phyloP scores from a whole-genome alignment of 2,113 vertebrate species.

The Catagonus wagneri region DNA sequence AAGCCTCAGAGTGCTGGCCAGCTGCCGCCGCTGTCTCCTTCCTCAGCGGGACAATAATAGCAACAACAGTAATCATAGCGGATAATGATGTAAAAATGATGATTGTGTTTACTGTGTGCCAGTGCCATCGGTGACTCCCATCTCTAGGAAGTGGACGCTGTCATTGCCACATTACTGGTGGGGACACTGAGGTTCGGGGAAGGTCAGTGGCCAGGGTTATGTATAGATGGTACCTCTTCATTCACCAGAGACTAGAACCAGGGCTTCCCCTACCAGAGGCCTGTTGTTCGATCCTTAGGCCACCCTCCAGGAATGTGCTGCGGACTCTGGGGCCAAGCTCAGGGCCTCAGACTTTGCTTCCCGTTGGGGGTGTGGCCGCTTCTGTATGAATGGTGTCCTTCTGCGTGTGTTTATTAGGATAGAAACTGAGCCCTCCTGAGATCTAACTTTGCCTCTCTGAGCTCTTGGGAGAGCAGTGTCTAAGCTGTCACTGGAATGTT shows the following conservation, averaged over 20 bases:
- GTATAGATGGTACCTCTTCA: rapidly evolving
- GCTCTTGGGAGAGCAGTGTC: background rate
- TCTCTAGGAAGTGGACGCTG: background rate
- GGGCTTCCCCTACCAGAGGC: background rate
- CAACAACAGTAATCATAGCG: rapidly evolving
- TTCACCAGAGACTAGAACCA: background rate
- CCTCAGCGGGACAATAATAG: rapidly evolving
- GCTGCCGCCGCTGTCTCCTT: background rate
- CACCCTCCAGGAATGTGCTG: no score
- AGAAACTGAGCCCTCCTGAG: background rate
- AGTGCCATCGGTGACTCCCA: rapidly evolving
- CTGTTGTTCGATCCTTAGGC: rapidly evolving
- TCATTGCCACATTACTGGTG: background rate
- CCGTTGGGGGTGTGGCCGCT: background rate
- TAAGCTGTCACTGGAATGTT: background rate
- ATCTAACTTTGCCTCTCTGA: background rate
- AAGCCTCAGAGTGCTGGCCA: rapidly evolving
- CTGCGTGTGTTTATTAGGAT: background rate
- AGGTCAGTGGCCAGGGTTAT: background rate
- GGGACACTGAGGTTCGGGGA: background rate
- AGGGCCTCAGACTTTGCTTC: background rate
- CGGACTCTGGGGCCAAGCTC: no score
- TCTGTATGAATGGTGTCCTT: background rate
- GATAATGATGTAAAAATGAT: no score
- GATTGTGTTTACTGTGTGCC: rapidly evolving